Evolutionary conservation across 2,888 invertebrate genomes (phyloP).

Genomic region (Drosophila testacea): DNA sequence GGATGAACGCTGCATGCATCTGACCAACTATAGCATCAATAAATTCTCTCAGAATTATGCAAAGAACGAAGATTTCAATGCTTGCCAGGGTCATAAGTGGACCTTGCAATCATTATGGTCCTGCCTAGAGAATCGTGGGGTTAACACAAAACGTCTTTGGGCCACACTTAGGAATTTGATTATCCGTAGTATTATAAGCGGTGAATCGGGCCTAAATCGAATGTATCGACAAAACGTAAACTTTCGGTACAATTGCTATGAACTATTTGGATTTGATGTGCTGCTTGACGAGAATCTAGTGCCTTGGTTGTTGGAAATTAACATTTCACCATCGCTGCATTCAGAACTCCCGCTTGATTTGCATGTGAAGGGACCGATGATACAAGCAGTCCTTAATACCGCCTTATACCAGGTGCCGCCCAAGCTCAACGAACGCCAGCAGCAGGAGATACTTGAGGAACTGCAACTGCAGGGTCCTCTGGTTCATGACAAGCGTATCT

Average conservation of each 20-base stretch:
- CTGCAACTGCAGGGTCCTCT: slow-evolving; percentile 85
- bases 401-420: slow-evolving; percentile 92
- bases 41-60: slow-evolving; percentile 94
- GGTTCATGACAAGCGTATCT: slow-evolving; percentile 89
- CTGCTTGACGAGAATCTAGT: slow-evolving; percentile 95
- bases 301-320: slow-evolving; percentile 98
- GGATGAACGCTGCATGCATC: slow-evolving; percentile 95
- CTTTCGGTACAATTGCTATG: slow-evolving; percentile 95
- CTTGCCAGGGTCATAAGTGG: slow-evolving; percentile 98
- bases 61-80: slow-evolving; percentile 95
- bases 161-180: slow-evolving; percentile 94
- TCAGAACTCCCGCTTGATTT: slow-evolving; percentile 95
- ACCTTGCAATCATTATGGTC: slow-evolving; percentile 89
- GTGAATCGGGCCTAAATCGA: slow-evolving; percentile 91
- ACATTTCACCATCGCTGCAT: slow-evolving; percentile 96
- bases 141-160: slow-evolving; percentile 93
- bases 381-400: slow-evolving; percentile 95
- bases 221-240: slow-evolving; percentile 91
- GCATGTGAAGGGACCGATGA: slow-evolving; percentile 96
- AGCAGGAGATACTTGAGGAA: slow-evolving; percentile 81
- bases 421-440: slow-evolving; percentile 83
- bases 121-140: slow-evolving; percentile 86
- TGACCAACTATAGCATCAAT: slow-evolving; percentile 97
- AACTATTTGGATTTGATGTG: slow-evolving; percentile 98
- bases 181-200: slow-evolving; percentile 96